Percentiles rank a stretch among this genome's conserved stretches.
Conservation (phyloP, 2,888 invertebrate species). For the Tenthredo livida region DNA sequence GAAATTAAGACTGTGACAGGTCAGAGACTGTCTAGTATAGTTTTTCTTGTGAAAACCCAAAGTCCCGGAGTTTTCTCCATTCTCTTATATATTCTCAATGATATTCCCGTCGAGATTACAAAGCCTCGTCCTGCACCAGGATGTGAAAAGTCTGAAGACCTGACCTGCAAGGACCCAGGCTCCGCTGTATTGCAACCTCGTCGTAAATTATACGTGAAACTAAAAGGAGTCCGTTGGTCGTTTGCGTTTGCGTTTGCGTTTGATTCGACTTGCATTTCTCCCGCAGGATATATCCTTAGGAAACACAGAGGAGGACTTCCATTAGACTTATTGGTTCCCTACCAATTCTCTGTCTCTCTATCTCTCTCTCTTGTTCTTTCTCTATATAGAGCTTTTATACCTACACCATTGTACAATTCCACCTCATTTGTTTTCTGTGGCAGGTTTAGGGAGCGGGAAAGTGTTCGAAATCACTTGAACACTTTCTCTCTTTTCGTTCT, state of each 20-base stretch:
- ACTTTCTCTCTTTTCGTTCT: not conserved
- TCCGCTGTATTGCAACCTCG: not conserved
- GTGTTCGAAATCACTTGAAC: conserved; percentile 36
- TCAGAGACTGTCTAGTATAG: not conserved
- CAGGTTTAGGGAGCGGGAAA: conserved; percentile 4
- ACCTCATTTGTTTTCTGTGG: conserved; percentile 43
- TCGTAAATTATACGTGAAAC: conserved; percentile 34
- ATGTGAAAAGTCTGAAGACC: not conserved
- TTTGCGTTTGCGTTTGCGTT: conserved; percentile 44
- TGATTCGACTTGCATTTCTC: conserved; percentile 36
- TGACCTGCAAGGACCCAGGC: not conserved
- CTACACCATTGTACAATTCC: conserved; percentile 11
- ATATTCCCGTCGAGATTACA: not conserved
- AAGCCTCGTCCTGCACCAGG: not conserved
- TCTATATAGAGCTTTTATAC: not conserved
- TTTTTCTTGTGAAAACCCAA: not conserved
- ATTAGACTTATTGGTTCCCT: conserved; percentile 65
- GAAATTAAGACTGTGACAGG: not conserved
- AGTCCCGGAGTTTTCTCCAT: not conserved
- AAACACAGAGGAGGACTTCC: conserved; percentile 59
- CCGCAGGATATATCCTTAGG: not conserved
- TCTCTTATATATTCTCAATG: not conserved
- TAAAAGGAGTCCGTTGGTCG: not conserved
- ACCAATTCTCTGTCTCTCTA: conserved; percentile 19
- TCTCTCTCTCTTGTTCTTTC: not conserved